phyloP scores from a whole-genome alignment of 2,113 vertebrate species.

The Nicator chloris region DNA sequence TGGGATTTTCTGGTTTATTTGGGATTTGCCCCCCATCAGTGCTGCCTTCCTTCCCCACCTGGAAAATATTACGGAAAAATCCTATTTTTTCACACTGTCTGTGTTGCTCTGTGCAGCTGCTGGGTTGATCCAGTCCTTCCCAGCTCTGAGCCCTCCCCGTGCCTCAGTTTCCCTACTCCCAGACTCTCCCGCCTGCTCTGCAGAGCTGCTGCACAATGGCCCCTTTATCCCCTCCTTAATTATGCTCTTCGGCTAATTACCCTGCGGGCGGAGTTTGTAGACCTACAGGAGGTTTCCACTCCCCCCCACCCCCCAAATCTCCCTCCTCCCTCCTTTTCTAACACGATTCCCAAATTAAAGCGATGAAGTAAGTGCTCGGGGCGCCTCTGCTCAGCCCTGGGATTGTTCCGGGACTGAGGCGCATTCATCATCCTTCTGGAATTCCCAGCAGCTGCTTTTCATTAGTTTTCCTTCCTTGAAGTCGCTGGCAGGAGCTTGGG shows the following conservation, averaged over 20 bases:
- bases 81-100: not conserved
- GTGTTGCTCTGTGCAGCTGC: not conserved
- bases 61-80: not conserved
- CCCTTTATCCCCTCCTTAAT: conserved; percentile 48
- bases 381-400: conserved; percentile 17
- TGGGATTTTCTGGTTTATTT: not conserved
- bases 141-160: not conserved
- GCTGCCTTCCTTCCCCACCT: not conserved
- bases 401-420: not conserved
- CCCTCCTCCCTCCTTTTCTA: conserved; percentile 34
- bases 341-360: conserved; percentile 5
- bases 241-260: conserved; percentile 57
- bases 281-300: conserved; percentile 36
- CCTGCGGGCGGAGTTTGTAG: not conserved
- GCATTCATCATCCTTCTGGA: conserved; percentile 14
- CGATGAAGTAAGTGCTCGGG: not conserved
- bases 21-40: not conserved
- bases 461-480: conserved; percentile 42
- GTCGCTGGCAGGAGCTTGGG: not conserved
- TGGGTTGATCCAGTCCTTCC: not conserved
- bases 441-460: conserved; percentile 37
- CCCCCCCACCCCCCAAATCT: not conserved
- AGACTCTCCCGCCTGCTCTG: not conserved
- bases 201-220: not conserved
- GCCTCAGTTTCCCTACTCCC: conserved; percentile 20